Evolutionary conservation across 2,888 invertebrate species (phyloP).

Genomic region (Aphelenchoides bicaudatus): DNA sequence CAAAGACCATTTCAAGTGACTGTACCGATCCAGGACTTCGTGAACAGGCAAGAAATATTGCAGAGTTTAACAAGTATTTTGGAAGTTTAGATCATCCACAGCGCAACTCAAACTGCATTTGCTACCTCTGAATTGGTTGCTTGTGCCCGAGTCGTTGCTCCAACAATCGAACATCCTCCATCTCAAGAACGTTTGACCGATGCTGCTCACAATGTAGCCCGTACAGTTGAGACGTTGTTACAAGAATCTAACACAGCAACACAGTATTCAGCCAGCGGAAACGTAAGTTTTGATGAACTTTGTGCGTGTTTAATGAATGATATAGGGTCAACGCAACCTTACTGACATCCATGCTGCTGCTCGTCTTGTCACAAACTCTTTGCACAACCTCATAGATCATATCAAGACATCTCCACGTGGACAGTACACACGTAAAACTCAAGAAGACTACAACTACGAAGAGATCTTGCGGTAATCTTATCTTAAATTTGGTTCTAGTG

Average conservation of each 20-base stretch:
- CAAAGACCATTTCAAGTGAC: constrained; percentile 85
- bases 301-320: too few species aligned
- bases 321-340: constrained; percentile 62
- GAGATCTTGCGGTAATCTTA: constrained; percentile 29
- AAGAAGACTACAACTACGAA: constrained; percentile 45
- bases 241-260: constrained; percentile 64
- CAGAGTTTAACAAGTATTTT: not conserved
- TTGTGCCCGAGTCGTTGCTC: constrained; percentile 65
- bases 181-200: constrained; percentile 78
- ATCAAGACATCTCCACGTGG: constrained; percentile 69
- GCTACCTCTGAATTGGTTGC: constrained; percentile 88
- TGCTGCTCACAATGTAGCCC: constrained; percentile 86
- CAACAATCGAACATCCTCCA: constrained; percentile 67
- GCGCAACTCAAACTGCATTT: constrained; percentile 91
- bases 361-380: constrained; percentile 69
- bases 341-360: constrained; percentile 79
- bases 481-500: too few species aligned
- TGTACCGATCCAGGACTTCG: constrained; percentile 78
- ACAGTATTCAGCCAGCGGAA: constrained; percentile 26
- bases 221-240: constrained; percentile 83
- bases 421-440: constrained; percentile 26
- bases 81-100: constrained; percentile 71
- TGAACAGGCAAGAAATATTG: constrained; percentile 66
- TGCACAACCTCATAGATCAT: constrained; percentile 83
- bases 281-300: too few species aligned